Conservation (phyloP, 2,797 vertebrate species). For the Bradypodion ventrale region DNA sequence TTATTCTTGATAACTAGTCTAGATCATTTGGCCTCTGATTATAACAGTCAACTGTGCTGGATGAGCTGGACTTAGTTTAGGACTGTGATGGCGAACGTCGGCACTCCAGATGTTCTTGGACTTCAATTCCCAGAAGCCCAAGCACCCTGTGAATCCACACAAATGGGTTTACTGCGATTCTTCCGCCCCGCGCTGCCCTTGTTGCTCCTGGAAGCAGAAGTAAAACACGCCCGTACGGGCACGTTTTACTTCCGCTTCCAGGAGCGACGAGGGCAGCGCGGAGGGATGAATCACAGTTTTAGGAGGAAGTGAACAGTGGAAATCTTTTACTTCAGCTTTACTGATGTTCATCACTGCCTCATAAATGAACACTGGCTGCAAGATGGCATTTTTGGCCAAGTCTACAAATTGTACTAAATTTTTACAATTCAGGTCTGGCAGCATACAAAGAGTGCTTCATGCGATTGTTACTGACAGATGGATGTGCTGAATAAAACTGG, state of each 20-base stretch:
- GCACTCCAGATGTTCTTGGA: too few species aligned
- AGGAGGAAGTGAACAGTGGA: background rate
- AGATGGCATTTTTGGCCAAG: slow-evolving; percentile 31
- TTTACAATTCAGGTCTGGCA: slow-evolving; percentile 45
- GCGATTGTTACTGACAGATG: slow-evolving; percentile 7
- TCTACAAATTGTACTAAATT: background rate
- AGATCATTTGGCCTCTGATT: slow-evolving; percentile 25
- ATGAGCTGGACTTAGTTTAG: slow-evolving; percentile 28
- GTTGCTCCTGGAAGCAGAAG: too few species aligned
- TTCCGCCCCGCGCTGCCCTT: too few species aligned
- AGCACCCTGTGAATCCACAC: too few species aligned
- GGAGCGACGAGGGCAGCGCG: too few species aligned
- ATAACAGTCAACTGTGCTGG: slow-evolving; percentile 16
- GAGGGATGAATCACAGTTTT: too few species aligned
- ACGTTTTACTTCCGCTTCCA: too few species aligned
- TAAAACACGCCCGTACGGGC: too few species aligned
- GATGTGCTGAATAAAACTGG: slow-evolving; percentile 66
- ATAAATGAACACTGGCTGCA: slow-evolving; percentile 38
- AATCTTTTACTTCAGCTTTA: slow-evolving; percentile 34
- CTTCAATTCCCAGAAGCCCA: too few species aligned
- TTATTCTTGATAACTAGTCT: background rate
- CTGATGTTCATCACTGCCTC: slow-evolving; percentile 49
- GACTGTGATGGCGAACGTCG: too few species aligned
- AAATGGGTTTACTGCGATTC: too few species aligned
- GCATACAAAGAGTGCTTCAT: slow-evolving; percentile 40